A percentile compares a stretch with the other conserved stretches of the same genome.
Conservation (phyloP, 2,113 vertebrate species). For the Caranx melampygus region DNA sequence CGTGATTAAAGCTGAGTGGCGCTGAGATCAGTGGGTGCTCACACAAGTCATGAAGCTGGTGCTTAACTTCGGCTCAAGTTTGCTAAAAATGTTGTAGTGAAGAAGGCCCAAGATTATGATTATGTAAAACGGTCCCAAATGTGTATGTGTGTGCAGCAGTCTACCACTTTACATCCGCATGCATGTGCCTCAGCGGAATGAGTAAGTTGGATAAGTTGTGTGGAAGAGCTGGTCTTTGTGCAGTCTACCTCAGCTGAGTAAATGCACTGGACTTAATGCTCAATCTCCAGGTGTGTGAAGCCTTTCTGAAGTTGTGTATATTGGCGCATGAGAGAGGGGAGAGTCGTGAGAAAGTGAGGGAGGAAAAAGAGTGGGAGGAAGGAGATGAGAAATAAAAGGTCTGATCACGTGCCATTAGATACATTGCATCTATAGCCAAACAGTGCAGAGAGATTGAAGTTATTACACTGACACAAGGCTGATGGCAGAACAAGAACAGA, state of each 20-base stretch:
- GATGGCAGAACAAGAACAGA: background rate
- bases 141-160: background rate
- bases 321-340: conserved; percentile 7
- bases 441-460: conserved; percentile 7
- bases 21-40: conserved; percentile 34
- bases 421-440: background rate
- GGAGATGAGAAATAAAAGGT: conserved; percentile 16
- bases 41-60: conserved; percentile 10
- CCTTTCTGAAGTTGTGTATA: conserved; percentile 28
- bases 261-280: conserved; percentile 43
- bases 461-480: background rate
- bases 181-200: conserved; percentile 9
- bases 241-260: conserved; percentile 37
- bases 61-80: conserved; percentile 5
- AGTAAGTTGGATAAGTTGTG: conserved; percentile 2
- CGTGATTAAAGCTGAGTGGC: conserved; percentile 38
- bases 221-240: conserved; percentile 11
- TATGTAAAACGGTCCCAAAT: conserved; percentile 12
- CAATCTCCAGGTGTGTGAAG: conserved; percentile 36
- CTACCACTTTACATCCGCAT: background rate
- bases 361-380: conserved; percentile 2
- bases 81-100: background rate
- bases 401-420: background rate
- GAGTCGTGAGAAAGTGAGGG: conserved; percentile 23
- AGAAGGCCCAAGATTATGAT: background rate